Percentiles rank a stretch among this genome's conserved stretches.
These are phyloP conservation scores for Lithophane leautieri DNA, from an alignment of 2,888 invertebrate genomes.

Conservation along the genomic window DNA sequence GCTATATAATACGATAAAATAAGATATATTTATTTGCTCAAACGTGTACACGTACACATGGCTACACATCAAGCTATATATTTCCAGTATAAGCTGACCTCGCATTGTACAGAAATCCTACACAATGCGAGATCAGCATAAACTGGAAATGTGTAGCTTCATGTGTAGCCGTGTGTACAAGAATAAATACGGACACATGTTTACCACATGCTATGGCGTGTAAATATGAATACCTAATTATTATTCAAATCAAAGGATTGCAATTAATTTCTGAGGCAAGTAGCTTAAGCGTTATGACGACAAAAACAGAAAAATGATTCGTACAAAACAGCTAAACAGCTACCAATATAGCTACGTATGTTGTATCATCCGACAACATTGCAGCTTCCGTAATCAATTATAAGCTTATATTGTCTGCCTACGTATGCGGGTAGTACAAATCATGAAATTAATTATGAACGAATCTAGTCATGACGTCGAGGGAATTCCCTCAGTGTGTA, in stretches of 20 bases:
- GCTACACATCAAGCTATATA: too few species aligned
- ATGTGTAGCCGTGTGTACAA: too few species aligned
- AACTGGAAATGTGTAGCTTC: too few species aligned
- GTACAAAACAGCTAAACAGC: neutral
- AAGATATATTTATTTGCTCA: too few species aligned
- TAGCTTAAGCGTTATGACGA: too few species aligned
- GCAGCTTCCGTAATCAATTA: conserved; percentile 63
- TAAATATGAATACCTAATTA: neutral
- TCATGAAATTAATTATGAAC: conserved; percentile 60
- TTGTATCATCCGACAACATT: conserved; percentile 51
- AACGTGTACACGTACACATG: too few species aligned
- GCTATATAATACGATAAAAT: neutral
- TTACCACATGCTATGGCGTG: neutral
- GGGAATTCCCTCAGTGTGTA: conserved; percentile 27
- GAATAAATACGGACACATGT: neutral
- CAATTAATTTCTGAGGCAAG: neutral
- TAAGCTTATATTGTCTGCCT: conserved; percentile 57
- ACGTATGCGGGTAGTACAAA: conserved; percentile 48
- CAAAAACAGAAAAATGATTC: neutral
- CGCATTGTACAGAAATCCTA: too few species aligned
- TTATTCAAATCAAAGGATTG: neutral
- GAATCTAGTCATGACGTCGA: conserved; percentile 42
- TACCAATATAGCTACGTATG: conserved; percentile 17
- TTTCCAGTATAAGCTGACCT: too few species aligned
- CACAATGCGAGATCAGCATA: too few species aligned